Conservation (phyloP, 1,140 invertebrate genomes). For the Drosophila ananassae region DNA sequence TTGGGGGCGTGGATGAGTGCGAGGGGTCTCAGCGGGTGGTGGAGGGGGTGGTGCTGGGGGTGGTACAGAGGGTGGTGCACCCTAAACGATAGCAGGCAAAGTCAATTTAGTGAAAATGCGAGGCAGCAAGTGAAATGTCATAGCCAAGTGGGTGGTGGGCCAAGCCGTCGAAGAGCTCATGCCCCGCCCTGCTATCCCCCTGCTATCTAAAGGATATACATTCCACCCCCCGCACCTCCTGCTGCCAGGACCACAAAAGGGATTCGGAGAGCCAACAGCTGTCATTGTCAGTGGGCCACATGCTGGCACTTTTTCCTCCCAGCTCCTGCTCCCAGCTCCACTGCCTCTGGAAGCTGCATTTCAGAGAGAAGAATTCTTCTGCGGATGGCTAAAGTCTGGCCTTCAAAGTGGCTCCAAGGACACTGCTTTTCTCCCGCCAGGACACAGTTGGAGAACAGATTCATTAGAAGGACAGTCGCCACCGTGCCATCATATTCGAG, state of each 20-base stretch:
- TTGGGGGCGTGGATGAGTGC: constrained; percentile 29
- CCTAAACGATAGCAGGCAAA: constrained; percentile 51
- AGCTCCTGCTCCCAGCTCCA: constrained; percentile 12
- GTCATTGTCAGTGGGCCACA: constrained; percentile 50
- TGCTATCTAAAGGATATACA: not conserved
- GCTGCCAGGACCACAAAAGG: not conserved
- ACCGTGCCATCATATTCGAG: not conserved
- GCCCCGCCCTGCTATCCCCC: not conserved
- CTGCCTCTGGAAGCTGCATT: not conserved
- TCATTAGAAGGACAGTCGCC: no score
- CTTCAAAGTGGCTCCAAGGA: not conserved
- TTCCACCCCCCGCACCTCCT: not conserved
- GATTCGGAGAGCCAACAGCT: constrained; percentile 20
- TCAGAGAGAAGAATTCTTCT: constrained; percentile 9
- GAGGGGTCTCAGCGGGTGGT: not conserved
- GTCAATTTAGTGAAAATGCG: constrained; percentile 61
- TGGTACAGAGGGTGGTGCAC: constrained; percentile 7
- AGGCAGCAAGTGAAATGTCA: constrained; percentile 60
- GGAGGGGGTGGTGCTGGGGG: not conserved
- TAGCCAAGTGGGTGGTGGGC: constrained; percentile 20
- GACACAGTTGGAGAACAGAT: not conserved
- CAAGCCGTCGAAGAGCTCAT: not conserved
- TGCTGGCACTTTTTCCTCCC: constrained; percentile 10
- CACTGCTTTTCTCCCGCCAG: not conserved
- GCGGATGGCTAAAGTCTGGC: not conserved